Base-by-base conservation (phyloP, 1,140 invertebrate genomes). In the Lordiphosa collinella region DNA sequence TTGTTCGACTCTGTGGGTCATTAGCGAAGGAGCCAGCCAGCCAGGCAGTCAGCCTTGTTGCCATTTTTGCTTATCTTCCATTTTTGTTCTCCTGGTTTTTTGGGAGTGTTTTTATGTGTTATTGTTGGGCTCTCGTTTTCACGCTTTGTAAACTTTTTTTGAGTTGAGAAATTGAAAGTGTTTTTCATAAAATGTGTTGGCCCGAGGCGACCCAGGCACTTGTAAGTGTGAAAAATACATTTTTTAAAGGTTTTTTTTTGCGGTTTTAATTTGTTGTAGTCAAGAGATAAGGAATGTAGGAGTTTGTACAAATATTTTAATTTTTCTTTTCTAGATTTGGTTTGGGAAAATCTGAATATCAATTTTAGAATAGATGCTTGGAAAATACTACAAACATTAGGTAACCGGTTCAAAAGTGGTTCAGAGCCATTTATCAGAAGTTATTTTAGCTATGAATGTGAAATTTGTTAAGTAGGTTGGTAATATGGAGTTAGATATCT, bases 301-400 rank as follows among this genome's bases (percentile, higher is more conserved):
- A 64, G 68, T 79, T 69, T 68, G 38, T 53, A 62, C 70, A 70
- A 80, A 70, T 82, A 74, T 8, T 8, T 29, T 29, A 8, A 8
- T 29, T 22, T 22, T 22, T 22, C 3, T 22, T 22, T 22, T 22
- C 18, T 22, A 22, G 18, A 22, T 22, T 22, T 22, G 6, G 6
- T 5, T 5, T 22, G 18, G 4, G 18, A 1, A 5, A 22, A 22
- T 5, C 3, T 18, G 1, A 18, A 18, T 3, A 18, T 4, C 18
- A 18, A 18, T 18, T 18, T 22, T 5, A 5, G 4, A 5, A 22
- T 6, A 22, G 4, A n/a, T n/a, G n/a, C n/a, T n/a, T n/a, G n/a
- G n/a, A n/a, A n/a, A n/a, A n/a, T n/a, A n/a, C n/a, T n/a, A n/a
- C n/a, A n/a, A n/a, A n/a, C n/a, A n/a, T n/a, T n/a, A n/a, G n/a